Base-by-base conservation (phyloP, 2,797 vertebrate species). In the Euthynnus affinis region DNA sequence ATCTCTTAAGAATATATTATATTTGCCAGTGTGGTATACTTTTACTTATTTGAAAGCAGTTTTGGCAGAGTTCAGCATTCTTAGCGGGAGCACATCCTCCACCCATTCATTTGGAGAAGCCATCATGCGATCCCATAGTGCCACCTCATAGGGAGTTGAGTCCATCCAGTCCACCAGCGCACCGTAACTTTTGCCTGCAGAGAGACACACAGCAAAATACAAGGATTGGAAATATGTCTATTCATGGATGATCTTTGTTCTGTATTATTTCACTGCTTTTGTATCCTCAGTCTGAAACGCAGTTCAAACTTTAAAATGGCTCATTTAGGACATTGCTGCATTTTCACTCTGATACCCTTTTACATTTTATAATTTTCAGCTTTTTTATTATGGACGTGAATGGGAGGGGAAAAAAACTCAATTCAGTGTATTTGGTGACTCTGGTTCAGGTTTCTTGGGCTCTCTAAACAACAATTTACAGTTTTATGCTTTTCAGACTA, bases 131-230 rank as follows among this genome's bases (percentile, higher is more conserved):
- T 97, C 94, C 98, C 98, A 99, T 42, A 99, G 93, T n/a, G 91
- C 92, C 51, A 90, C 93, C 93, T 99, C 98, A 8, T 94, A 94
- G 17, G 92, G 84, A 27, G 93, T 96, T 0, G 98, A 99, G 86
- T 99, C 98, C 98, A 99, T 99, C 98, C 98, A 99, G 74, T 97
- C 96, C 82, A 99, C 98, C 23, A 68, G 67, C 2, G 95, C 95
- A 20, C 97, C 98, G 17, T 99, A 99, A 89, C 98, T 99, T 91
- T 90, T 96, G 1, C 98, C 98, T 99, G 72, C 20, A 74, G 23
- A 76, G 70, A 85, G 34, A 82, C 6, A 84, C 3, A 58, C 0
- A 63, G 32, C 52, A n/a, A 75, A 46, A 75, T 42, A 27, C 44
- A 66, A 32, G 1, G n/a, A 63, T 25, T 56, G 9, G 57, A 63